phyloP scores from a whole-genome alignment of 2,888 invertebrate genomes.

The Epirrhoe tristata region DNA sequence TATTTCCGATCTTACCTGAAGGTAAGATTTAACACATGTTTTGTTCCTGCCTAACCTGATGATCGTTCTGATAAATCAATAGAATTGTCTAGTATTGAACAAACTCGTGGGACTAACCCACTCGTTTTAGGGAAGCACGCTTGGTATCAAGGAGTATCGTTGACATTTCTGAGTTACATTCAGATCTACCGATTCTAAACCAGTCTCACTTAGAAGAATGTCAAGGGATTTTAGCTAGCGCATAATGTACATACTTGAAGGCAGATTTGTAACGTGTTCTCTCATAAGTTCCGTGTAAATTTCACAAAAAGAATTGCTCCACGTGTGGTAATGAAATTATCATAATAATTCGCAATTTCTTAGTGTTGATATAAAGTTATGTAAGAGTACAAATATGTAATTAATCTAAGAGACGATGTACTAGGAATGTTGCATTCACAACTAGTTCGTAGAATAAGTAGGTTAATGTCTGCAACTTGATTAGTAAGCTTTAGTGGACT shows the following conservation, averaged over 20 bases:
- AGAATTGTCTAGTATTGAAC: no score
- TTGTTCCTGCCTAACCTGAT: no score
- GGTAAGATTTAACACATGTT: no score
- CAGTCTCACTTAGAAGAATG: conserved; percentile 14
- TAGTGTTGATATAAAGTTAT: conserved; percentile 13
- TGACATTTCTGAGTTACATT: conserved; percentile 18
- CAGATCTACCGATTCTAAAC: conserved; percentile 2
- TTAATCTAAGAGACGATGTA: conserved; percentile 45
- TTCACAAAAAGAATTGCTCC: neutral
- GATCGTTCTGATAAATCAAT: no score
- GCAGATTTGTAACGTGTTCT: neutral
- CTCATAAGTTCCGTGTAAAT: neutral
- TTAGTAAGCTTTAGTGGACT: conserved; percentile 7
- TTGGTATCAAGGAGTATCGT: neutral
- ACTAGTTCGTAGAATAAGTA: conserved; percentile 50
- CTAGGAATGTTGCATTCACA: conserved; percentile 45
- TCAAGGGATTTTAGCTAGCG: conserved; percentile 9
- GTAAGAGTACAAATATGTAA: conserved; percentile 31
- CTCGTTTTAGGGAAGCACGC: no score
- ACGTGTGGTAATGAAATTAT: neutral
- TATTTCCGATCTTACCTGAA: no score
- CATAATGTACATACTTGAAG: neutral
- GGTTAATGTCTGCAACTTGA: conserved; percentile 55
- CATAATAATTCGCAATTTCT: neutral
- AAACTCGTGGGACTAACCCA: no score